A percentile compares a stretch with the other conserved stretches of the same genome.
These are phyloP conservation scores for Crepidodera aurea DNA, from an alignment of 2,888 invertebrate species.

Conservation along the genomic window DNA sequence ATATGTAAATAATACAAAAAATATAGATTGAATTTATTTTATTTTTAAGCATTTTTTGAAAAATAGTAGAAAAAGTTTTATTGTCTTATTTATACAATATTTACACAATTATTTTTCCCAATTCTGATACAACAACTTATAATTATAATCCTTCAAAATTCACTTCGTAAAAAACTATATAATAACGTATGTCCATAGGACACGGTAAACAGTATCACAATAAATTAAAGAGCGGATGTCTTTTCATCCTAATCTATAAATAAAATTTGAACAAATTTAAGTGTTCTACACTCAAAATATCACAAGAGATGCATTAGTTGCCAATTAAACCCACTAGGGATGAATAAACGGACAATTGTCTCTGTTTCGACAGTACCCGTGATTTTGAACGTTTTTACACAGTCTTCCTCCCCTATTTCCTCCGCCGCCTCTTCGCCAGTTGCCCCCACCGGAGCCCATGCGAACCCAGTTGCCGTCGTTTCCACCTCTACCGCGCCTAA, in stretches of 20 bases:
- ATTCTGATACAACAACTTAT: not conserved
- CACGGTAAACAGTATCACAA: conserved; percentile 20
- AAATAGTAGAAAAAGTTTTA: conserved; percentile 8
- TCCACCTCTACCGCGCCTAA: conserved; percentile 43
- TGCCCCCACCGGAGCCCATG: conserved; percentile 60
- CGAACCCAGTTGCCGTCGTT: conserved; percentile 63
- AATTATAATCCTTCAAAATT: not conserved
- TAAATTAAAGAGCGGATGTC: conserved; percentile 18
- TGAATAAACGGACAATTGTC: conserved; percentile 86
- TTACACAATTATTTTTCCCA: not conserved
- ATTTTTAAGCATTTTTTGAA: conserved; percentile 3
- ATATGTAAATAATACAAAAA: no score
- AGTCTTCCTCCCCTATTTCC: conserved; percentile 63
- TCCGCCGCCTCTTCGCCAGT: conserved; percentile 62
- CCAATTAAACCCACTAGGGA: conserved; percentile 59
- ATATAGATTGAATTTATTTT: no score
- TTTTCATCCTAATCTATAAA: conserved; percentile 11
- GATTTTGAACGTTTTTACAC: conserved; percentile 82
- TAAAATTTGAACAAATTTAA: conserved; percentile 26
- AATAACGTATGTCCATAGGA: conserved; percentile 12
- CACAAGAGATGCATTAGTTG: conserved; percentile 34
- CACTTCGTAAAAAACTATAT: not conserved
- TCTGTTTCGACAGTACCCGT: conserved; percentile 82
- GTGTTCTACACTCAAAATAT: conserved; percentile 41
- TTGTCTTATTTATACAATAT: conserved; percentile 8